Base-by-base conservation (phyloP, 2,888 invertebrate genomes). In the Epirrhoe tristata region DNA sequence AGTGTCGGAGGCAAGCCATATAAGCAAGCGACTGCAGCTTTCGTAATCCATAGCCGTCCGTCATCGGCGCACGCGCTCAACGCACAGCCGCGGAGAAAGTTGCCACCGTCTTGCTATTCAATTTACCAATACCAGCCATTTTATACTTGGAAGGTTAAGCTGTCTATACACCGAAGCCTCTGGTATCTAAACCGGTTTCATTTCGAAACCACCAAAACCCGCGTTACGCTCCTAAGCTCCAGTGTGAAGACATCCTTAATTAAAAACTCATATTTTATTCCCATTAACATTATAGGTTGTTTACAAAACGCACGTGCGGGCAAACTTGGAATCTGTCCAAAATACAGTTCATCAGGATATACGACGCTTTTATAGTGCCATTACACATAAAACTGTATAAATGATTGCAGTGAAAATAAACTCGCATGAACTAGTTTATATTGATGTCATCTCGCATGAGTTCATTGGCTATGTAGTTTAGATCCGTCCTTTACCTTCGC, bases 1-100 rank as follows among this genome's bases (percentile, higher is more conserved):
- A 81, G 81, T 80, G 82, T 79, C 77, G 79, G 76, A 78, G 78
- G 80, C 82, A 79, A 76, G 77, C 89, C 88, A 81, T 87, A 86
- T 84, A 87, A 85, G 86, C 83, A 79, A 80, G 81, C 77, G 80
- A 78, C 66, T 82, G 85, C 87, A 90, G 87, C 92, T 93, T 92
- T 93, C 93, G 90, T 89, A 93, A 92, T 83, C 84, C 89, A 85
- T 82, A 82, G 77, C 64, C 64, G 86, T 82, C 80, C 75, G 87
- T 85, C 86, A 84, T 75, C 86, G 82, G 70, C 80, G 78, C 80
- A 79, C 82, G 82, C 83, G 84, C 77, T 78, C 78, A 71, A 73
- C 63, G 71, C 71, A 68, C 69, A 66, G 63, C 57, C 59, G 59
- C 77, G 82, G 92, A 87, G 91, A 93, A 93, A 93, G 91, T 92